Conservation (phyloP, 64 coral and sea anemone species). For the Pocillopora verrucosa region DNA sequence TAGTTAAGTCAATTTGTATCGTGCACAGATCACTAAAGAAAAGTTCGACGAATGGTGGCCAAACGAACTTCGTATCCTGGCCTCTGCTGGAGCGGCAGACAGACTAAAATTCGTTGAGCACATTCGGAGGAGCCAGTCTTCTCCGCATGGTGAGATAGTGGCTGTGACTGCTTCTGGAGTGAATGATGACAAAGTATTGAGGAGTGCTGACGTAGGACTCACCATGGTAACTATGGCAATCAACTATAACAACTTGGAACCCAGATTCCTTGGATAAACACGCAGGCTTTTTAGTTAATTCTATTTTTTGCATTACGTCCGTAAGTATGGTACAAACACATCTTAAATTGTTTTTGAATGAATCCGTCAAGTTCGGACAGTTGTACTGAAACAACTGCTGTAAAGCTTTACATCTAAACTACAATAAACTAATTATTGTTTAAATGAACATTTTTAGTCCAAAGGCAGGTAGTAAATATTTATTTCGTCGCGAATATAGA, state of each 20-base stretch:
- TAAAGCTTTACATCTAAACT: too few relatives aligned
- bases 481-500: too few relatives aligned
- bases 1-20: background rate
- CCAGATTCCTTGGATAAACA: too few relatives aligned
- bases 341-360: background rate
- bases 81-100: slow-evolving; percentile 57
- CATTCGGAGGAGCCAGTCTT: slow-evolving; percentile 31
- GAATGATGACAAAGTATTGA: slow-evolving; percentile 73
- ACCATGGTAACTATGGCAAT: slow-evolving; percentile 71
- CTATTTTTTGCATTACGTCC: too few relatives aligned
- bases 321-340: too few relatives aligned
- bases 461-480: too few relatives aligned
- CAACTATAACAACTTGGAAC: too few relatives aligned
- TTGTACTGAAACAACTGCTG: too few relatives aligned
- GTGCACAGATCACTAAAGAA: slow-evolving; percentile 29
- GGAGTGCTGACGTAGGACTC: slow-evolving; percentile 75
- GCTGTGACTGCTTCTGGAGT: slow-evolving; percentile 85
- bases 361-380: background rate
- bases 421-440: too few relatives aligned
- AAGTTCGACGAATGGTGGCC: slow-evolving; percentile 83
- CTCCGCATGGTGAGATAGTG: slow-evolving; percentile 66
- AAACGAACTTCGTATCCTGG: slow-evolving; percentile 59
- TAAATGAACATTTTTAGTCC: background rate
- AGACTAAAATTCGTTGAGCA: slow-evolving; percentile 45
- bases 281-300: too few relatives aligned